These are phyloP conservation scores for Sturmia bella DNA, from an alignment of 2,888 invertebrate species.

Conservation along the genomic window DNA sequence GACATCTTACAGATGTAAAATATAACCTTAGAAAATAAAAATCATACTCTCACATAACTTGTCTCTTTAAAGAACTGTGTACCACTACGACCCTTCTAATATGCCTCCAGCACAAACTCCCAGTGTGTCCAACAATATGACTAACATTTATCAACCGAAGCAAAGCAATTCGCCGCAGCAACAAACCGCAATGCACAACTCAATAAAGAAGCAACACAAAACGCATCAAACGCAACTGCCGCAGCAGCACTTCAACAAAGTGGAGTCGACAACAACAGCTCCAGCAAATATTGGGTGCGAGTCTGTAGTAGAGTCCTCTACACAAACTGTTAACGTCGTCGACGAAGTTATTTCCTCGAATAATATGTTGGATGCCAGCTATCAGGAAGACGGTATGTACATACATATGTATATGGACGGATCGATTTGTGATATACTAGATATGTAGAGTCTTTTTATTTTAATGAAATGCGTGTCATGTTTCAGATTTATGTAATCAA, in stretches of 20 bases:
- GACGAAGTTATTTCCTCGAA: constrained; percentile 59
- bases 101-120: constrained; percentile 79
- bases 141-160: constrained; percentile 60
- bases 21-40: too few relatives aligned
- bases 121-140: constrained; percentile 18
- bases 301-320: constrained; percentile 75
- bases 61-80: constrained; percentile 80
- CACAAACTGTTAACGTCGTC: constrained; percentile 73
- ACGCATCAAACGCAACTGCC: constrained; percentile 67
- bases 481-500: constrained; percentile 64
- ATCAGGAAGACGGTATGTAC: constrained; percentile 54
- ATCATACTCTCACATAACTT: neutral
- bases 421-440: neutral
- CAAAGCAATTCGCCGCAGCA: constrained; percentile 60
- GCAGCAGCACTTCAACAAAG: constrained; percentile 63
- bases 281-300: constrained; percentile 65
- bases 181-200: constrained; percentile 52
- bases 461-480: constrained; percentile 71
- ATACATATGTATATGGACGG: neutral
- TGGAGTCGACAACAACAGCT: constrained; percentile 42
- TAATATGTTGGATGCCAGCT: constrained; percentile 49
- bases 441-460: too few relatives aligned
- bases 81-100: constrained; percentile 82
- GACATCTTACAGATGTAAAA: too few relatives aligned
- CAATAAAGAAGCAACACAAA: constrained; percentile 66